Conservation (phyloP, 2,113 vertebrate species). For the Macrotus californicus region DNA sequence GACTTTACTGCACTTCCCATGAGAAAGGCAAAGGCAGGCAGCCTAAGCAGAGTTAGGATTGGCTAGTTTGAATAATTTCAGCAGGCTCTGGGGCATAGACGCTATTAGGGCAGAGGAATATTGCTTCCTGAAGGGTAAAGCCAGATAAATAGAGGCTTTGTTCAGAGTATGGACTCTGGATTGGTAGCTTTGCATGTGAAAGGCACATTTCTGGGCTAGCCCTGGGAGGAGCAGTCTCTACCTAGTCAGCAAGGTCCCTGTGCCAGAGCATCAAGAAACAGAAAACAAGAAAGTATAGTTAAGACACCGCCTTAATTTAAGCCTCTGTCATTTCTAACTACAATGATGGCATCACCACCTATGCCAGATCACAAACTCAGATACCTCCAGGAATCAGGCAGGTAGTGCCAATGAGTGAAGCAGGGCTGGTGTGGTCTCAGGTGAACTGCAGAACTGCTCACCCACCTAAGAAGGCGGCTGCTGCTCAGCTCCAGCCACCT, state of each 20-base stretch:
- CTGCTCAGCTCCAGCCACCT: too few species aligned
- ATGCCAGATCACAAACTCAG: not conserved
- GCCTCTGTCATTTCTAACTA: not conserved
- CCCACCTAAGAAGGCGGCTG: not conserved
- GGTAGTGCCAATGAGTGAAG: not conserved
- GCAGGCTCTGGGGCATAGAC: not conserved
- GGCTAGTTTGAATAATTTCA: not conserved
- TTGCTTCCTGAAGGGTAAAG: not conserved
- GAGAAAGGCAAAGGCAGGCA: not conserved
- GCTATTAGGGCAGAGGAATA: not conserved
- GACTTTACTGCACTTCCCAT: not conserved
- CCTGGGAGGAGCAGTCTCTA: not conserved
- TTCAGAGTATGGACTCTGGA: not conserved
- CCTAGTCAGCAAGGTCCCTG: not conserved
- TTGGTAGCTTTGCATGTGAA: not conserved
- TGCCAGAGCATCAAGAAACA: not conserved
- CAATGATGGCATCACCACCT: not conserved
- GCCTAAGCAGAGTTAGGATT: not conserved
- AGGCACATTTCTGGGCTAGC: not conserved
- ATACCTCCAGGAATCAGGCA: not conserved
- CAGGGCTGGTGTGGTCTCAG: not conserved
- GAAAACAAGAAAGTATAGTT: not conserved
- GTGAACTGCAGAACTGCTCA: not conserved
- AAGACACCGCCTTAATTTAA: not conserved
- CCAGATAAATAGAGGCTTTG: not conserved